phyloP scores from a whole-genome alignment of 1,140 invertebrate genomes.

The Caenorhabditis tropicalis region DNA sequence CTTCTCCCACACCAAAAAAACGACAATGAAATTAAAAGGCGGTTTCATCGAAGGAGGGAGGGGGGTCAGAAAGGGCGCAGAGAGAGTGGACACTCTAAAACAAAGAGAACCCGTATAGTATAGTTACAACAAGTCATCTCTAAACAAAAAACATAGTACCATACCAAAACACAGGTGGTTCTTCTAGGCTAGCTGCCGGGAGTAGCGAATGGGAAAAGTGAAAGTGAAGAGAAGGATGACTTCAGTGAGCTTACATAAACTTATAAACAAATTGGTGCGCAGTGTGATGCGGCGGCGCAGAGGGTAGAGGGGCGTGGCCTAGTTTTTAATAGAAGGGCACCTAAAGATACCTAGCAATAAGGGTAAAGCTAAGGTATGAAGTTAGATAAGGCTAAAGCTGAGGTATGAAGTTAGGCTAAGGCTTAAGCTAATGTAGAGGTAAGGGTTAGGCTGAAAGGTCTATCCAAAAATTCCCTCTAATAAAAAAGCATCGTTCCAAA shows the following conservation, averaged over 20 bases:
- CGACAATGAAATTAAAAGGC: background rate
- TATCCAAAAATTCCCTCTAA: no score
- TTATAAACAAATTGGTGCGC: slow-evolving; percentile 2
- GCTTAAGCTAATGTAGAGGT: no score
- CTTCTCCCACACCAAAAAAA: background rate
- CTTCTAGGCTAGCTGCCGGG: no score
- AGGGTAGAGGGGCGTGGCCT: background rate
- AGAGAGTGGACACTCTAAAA: background rate
- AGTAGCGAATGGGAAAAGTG: no score
- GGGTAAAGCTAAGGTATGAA: no score
- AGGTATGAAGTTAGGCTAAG: no score
- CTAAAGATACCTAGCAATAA: background rate
- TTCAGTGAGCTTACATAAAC: background rate
- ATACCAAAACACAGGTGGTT: background rate
- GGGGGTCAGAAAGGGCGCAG: background rate
- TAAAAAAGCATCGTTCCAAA: no score
- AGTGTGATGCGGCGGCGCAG: background rate
- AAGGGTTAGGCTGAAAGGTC: no score
- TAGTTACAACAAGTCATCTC: slow-evolving; percentile 1
- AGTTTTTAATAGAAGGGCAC: background rate
- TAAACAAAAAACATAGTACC: background rate
- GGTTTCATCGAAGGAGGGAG: background rate
- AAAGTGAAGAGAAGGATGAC: no score
- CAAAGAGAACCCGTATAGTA: slow-evolving; percentile 37
- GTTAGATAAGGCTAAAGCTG: no score